Evolutionary conservation across 2,113 vertebrate species (phyloP), one percentile per base, ranked within the genome.

Genomic region (Recurvirostra avosetta): DNA sequence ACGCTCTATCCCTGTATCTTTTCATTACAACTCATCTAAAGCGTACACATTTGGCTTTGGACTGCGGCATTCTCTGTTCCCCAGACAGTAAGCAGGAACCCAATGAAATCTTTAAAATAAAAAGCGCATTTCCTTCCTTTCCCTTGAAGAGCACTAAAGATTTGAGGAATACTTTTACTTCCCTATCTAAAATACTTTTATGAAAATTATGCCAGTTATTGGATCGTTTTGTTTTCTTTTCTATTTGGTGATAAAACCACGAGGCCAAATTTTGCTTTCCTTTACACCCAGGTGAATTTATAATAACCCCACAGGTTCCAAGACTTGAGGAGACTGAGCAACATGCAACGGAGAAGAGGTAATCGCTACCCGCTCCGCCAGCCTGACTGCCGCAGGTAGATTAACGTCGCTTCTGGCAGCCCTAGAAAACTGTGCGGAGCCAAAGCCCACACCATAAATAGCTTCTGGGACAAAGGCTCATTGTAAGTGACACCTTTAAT

Each of bases 401-500:
- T 56, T 45, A 91, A 72, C 68, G 66, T 41, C 52, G 25, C 70
- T 85, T 63, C 65, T 78, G 56, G 56, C 72, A 91, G 67, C 43
- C 68, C 80, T 68, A 74, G 90, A 88, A 96, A 91, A 62, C 67
- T 13, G 41, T 41, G 49, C 40, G 52, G 53, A 89, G 79, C 61
- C 34, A 40, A 95, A 85, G 62, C 23, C 77, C 55, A 36, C 25
- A 58, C 74, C 58, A 86, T n/a, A 92, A 90, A 96, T 82, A 96
- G 91, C 77, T 90, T 47, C 62, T 52, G 80, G 65, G 89, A 95
- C 91, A 96, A 95, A 90, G 74, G 50, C 26, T 6, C 87, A 90
- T 88, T 94, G 77, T 85, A 96, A 91, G 73, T 2, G 84, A 94
- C 90, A 95, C 89, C 73, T 87, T 92, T 94, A 92, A 93, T 47